Base-by-base conservation (phyloP, 2,797 vertebrate genomes). In the Ceyx erithaca region DNA sequence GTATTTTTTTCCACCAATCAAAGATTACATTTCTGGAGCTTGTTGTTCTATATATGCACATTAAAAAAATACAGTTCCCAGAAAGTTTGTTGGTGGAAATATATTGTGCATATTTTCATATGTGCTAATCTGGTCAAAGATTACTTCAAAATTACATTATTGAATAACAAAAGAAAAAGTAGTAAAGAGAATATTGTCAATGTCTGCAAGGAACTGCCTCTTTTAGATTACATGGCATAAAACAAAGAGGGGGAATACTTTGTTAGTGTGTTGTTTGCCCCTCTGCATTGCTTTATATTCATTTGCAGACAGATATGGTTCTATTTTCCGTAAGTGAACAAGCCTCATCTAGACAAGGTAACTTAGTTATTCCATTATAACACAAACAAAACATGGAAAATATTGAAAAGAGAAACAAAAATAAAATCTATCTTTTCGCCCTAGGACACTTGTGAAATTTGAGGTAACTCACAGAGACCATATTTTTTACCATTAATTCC, bases 31-130 rank as follows among this genome's bases (percentile, higher is more conserved):
- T 89, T 95, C 59, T 33, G 31, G 14, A 85, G 48, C 85, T 88
- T 33, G 28, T n/a, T 86, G 37, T 66, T 33, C 25, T 83, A 41
- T 45, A 57, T 51, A 59, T 30, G 61, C 0, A 48, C 40, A 78
- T n/a, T 6, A 90, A 92, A 92, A 89, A 83, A 78, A 45, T 69
- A 52, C 54, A 68, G 40, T 19, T 91, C 58, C 30, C 2, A 0
- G 40, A 80, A 94, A 58, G 14, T 63, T 95, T 87, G 37, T n/a
- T 75, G 31, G 22, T 75, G 17, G 51, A 95, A 95, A 80, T 41
- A 85, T 26, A 80, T 85, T 30, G 28, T 37, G 43, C 51, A 26
- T 69, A 52, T 4, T 92, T 87, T 43, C 40, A 12, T 52, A 78
- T 35, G 33, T 0, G 0, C 19, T 80, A 62, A 31, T 62, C 17